Conservation (phyloP, 2,797 vertebrate species). For the Phalanger gymnotis region DNA sequence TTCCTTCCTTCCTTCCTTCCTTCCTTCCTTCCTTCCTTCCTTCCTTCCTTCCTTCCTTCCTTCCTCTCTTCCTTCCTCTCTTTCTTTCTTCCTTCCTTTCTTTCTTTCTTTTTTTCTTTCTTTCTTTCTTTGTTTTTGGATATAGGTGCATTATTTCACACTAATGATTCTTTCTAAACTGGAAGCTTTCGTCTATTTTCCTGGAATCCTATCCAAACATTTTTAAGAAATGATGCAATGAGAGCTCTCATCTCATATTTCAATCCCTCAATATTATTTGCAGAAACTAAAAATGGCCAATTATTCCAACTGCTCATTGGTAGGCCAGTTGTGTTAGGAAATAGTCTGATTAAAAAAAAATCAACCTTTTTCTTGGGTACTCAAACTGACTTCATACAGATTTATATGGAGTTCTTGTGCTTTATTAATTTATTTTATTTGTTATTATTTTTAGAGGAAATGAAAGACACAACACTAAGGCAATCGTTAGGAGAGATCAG, state of each 20-base stretch:
- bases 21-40: too few relatives aligned
- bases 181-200: conserved; percentile 62
- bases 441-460: neutral
- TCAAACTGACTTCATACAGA: neutral
- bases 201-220: conserved; percentile 50
- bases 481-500: conserved; percentile 41
- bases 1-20: neutral
- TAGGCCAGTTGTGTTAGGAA: conserved; percentile 14
- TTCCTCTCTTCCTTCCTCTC: rapidly evolving
- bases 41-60: neutral
- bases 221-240: conserved; percentile 52
- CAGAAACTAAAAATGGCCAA: conserved; percentile 45
- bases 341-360: neutral
- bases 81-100: too few relatives aligned
- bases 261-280: conserved; percentile 2
- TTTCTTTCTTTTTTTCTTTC: too few relatives aligned
- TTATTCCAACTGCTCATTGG: conserved; percentile 20
- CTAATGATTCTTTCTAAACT: conserved; percentile 63
- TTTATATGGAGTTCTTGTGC: conserved; percentile 50
- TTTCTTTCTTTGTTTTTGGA: conserved; percentile 60
- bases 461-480: conserved; percentile 52
- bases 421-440: neutral
- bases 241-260: conserved; percentile 17
- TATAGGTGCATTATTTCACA: conserved; percentile 68
- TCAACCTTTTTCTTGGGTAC: neutral